Evolutionary conservation across 2,888 invertebrate genomes (phyloP).

Genomic region (Doris montereyensis): DNA sequence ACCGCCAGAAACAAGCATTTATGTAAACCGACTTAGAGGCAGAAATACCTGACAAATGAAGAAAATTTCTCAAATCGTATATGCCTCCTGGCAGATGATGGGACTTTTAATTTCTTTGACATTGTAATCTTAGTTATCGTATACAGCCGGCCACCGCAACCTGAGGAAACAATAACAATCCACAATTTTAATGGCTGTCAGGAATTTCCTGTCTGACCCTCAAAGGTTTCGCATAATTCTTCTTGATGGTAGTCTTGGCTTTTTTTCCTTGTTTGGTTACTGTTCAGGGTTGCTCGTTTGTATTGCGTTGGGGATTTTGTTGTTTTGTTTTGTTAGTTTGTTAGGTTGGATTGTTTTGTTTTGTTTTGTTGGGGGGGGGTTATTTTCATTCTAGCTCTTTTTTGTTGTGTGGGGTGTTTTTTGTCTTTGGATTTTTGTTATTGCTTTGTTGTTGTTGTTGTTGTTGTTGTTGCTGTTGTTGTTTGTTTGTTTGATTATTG

Average conservation of each 20-base stretch:
- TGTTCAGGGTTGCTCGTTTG: no score
- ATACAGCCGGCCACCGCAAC: not conserved
- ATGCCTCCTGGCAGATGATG: conserved; percentile 66
- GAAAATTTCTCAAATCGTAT: conserved; percentile 65
- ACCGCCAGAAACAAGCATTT: not conserved
- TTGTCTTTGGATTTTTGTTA: not conserved
- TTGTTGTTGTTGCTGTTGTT: not conserved
- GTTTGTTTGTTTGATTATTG: not conserved
- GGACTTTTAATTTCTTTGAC: conserved; percentile 52
- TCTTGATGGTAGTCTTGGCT: no score
- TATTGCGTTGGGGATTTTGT: no score
- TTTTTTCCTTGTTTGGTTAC: no score
- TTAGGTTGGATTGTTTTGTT: no score
- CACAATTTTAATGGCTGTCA: no score
- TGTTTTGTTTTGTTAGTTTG: no score
- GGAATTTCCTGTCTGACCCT: no score
- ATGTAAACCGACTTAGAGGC: not conserved
- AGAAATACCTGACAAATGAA: conserved; percentile 62
- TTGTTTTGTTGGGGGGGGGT: not conserved
- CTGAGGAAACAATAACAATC: no score
- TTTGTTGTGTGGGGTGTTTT: not conserved
- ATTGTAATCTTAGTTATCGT: conserved; percentile 43
- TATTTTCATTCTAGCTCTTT: not conserved
- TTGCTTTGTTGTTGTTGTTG: not conserved
- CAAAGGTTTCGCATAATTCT: no score